phyloP scores from a whole-genome alignment of 2,113 vertebrate genomes.

The Bubo scandiacus region DNA sequence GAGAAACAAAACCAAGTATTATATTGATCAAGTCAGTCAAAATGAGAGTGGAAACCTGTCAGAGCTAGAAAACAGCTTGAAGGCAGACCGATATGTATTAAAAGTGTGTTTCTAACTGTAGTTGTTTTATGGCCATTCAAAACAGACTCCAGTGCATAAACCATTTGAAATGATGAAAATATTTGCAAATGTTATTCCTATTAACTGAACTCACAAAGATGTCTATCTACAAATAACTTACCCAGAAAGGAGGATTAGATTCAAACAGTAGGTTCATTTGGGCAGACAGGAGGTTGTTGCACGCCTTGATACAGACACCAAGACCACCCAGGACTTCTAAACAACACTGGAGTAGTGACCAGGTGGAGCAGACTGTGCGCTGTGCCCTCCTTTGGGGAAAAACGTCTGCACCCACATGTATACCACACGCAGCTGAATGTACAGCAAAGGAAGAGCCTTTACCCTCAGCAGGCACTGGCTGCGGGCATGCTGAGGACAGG shows the following conservation, averaged over 20 bases:
- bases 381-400: not conserved
- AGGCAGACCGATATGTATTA: not conserved
- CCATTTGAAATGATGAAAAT: not conserved
- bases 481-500: not conserved
- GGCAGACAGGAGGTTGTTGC: not conserved
- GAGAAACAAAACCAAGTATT: not conserved
- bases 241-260: not conserved
- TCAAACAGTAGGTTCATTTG: not conserved
- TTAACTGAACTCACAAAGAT: not conserved
- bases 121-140: not conserved
- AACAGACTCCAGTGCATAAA: not conserved
- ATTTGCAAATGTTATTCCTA: not conserved
- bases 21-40: not conserved
- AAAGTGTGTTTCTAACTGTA: not conserved
- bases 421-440: not conserved
- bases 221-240: not conserved
- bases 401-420: not conserved
- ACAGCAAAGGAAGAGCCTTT: not conserved
- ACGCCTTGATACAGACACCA: not conserved
- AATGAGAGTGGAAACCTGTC: not conserved
- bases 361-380: accelerated
- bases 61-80: not conserved
- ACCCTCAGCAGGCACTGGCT: not conserved
- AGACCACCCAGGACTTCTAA: not conserved
- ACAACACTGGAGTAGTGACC: not conserved